These are phyloP conservation scores for Eurypyga helias DNA, from an alignment of 2,113 vertebrate genomes.

Conservation along the genomic window DNA sequence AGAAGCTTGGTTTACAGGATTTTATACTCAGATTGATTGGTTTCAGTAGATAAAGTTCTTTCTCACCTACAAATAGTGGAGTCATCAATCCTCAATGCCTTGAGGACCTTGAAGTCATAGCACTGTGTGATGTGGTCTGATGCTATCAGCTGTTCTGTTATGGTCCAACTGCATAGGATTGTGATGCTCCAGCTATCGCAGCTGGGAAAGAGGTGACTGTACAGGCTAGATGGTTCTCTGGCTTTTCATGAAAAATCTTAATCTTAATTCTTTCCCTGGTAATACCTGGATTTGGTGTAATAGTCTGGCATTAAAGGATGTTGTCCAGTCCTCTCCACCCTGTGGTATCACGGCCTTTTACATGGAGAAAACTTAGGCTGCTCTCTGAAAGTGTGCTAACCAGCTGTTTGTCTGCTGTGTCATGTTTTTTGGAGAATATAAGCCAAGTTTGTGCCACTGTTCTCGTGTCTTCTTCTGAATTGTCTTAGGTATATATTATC, in stretches of 20 bases:
- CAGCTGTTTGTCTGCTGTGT: not conserved
- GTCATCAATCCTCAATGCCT: not conserved
- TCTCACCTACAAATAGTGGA: not conserved
- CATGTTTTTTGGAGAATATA: not conserved
- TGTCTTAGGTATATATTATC: not conserved
- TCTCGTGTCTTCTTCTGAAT: not conserved
- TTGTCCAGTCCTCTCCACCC: not conserved
- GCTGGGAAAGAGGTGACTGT: not conserved
- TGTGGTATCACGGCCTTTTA: not conserved
- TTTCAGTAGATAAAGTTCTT: not conserved
- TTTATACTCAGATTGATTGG: not conserved
- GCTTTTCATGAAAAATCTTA: not conserved
- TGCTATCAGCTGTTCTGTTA: not conserved
- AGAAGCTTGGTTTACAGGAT: not conserved
- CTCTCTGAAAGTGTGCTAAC: not conserved
- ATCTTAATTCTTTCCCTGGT: not conserved
- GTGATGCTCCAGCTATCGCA: not conserved
- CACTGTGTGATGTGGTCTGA: not conserved
- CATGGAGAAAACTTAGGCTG: not conserved
- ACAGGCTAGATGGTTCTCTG: not conserved
- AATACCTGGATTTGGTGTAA: not conserved
- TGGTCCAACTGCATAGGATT: not conserved
- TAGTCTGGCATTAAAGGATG: not conserved
- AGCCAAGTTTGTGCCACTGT: not conserved
- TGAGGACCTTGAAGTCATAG: not conserved